Conservation (phyloP, 2,113 vertebrate species). For the Mus spicilegus region DNA sequence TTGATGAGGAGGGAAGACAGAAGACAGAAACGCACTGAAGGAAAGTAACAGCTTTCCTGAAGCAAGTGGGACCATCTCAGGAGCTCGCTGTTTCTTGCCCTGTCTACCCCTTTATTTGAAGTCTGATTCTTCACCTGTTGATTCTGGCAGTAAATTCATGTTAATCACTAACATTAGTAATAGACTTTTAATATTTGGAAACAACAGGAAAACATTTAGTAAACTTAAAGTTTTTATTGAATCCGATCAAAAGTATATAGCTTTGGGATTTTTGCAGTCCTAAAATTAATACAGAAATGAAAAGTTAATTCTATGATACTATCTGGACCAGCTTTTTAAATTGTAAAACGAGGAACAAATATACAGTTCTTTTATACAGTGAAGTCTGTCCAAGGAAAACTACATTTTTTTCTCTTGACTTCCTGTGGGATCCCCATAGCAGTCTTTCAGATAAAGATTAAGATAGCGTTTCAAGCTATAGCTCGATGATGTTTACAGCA, state of each 20-base stretch:
- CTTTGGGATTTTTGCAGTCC: background rate
- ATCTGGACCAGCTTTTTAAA: constrained; percentile 57
- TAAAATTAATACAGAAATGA: constrained; percentile 72
- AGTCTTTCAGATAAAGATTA: constrained; percentile 19
- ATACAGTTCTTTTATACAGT: constrained; percentile 45
- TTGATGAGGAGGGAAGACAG: background rate
- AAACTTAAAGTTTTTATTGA: constrained; percentile 73
- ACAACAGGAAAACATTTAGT: constrained; percentile 49
- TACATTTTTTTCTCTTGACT: constrained; percentile 47
- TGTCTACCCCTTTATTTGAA: background rate
- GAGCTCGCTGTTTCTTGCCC: background rate
- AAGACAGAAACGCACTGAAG: background rate
- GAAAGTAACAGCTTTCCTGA: background rate
- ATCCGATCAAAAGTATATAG: constrained; percentile 64
- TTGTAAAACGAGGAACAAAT: constrained; percentile 54
- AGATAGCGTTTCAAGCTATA: constrained; percentile 11
- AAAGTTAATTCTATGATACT: constrained; percentile 64
- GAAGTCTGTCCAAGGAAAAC: constrained; percentile 61
- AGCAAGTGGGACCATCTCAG: background rate
- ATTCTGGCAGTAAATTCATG: constrained; percentile 52
- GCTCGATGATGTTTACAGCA: background rate
- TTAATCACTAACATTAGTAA: background rate
- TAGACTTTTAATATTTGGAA: constrained; percentile 16
- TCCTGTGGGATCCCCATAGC: constrained; percentile 33
- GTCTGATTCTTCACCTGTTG: constrained; percentile 18